A percentile compares a stretch with the other conserved stretches of the same genome.
Evolutionary conservation across 1,140 invertebrate species (phyloP).

Genomic region (Brachionus calyciflorus): DNA sequence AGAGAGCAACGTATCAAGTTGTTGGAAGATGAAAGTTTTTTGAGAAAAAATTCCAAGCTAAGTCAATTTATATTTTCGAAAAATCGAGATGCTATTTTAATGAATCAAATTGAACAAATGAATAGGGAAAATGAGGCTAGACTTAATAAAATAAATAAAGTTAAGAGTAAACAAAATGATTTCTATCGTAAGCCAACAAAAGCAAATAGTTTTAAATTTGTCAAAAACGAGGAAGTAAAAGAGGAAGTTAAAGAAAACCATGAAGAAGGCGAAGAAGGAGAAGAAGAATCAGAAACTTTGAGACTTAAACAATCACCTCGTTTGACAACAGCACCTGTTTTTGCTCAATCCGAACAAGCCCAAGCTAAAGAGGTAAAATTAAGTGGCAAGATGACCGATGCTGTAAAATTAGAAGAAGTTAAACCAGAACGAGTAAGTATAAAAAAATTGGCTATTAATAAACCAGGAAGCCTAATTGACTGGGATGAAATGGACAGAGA

Average conservation of each 20-base stretch:
- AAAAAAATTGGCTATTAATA: not conserved
- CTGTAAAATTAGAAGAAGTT: not conserved
- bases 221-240: not conserved
- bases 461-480: not conserved
- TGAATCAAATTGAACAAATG: slow-evolving; percentile 15
- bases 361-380: not conserved
- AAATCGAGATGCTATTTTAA: not conserved
- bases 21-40: slow-evolving; percentile 8
- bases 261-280: not conserved
- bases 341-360: not conserved
- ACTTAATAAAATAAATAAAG: not conserved
- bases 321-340: not conserved
- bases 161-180: too few relatives aligned
- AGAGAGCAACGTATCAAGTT: slow-evolving; percentile 4
- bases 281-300: not conserved
- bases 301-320: not conserved
- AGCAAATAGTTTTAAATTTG: not conserved
- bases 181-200: not conserved
- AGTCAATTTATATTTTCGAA: slow-evolving; percentile 23
- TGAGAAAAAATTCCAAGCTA: not conserved
- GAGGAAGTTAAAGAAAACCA: not conserved
- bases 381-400: too few relatives aligned
- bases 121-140: not conserved
- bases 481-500: slow-evolving; percentile 29
- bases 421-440: not conserved